A percentile compares a stretch with the other conserved stretches of the same genome.
Conservation (phyloP, 2,797 vertebrate genomes). For the Sarcoramphus papa region DNA sequence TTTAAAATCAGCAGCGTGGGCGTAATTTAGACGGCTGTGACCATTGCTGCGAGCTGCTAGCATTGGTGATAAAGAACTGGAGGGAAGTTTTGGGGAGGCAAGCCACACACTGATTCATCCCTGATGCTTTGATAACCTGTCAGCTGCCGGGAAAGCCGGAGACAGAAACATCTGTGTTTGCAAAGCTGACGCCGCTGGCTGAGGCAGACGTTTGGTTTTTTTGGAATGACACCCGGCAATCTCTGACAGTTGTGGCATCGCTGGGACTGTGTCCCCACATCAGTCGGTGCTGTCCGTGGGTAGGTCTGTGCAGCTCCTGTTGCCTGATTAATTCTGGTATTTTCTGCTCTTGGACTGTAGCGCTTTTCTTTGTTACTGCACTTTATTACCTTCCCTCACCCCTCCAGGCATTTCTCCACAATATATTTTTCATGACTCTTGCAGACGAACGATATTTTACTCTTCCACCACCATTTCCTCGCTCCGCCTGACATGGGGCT, state of each 20-base stretch:
- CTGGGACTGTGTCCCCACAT: neutral
- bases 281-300: neutral
- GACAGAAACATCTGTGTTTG: neutral
- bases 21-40: neutral
- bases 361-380: neutral
- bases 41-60: neutral
- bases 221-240: neutral
- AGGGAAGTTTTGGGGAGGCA: neutral
- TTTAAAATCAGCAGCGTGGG: neutral
- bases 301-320: neutral
- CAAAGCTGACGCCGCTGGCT: neutral
- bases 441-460: neutral
- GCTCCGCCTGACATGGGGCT: rapidly evolving
- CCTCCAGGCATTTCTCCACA: neutral
- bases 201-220: neutral
- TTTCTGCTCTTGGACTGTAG: neutral
- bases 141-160: neutral
- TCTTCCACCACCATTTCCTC: neutral
- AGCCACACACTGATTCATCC: neutral
- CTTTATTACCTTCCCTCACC: neutral
- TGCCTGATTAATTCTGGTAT: neutral
- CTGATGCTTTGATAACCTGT: neutral
- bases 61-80: neutral
- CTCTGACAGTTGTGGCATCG: neutral
- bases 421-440: neutral